phyloP scores from a whole-genome alignment of 2,113 vertebrate species.

The Salvelinus sp. region DNA sequence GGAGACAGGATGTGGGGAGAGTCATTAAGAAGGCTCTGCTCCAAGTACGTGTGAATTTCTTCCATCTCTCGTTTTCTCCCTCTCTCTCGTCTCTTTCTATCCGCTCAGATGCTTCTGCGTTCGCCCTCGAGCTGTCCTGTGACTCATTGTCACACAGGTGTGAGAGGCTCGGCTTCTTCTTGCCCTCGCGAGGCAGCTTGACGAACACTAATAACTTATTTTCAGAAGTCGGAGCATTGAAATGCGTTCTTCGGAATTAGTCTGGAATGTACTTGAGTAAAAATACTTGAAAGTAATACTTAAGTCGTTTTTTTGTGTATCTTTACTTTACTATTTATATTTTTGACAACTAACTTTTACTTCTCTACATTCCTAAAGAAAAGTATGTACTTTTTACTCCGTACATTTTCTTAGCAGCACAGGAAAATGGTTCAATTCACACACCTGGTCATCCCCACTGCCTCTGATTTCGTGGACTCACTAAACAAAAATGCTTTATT shows the following conservation, averaged over 20 bases:
- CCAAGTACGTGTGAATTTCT: conserved; percentile 78
- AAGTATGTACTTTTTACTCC: too few relatives aligned
- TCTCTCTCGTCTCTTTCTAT: conserved; percentile 1
- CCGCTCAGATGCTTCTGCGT: conserved; percentile 24
- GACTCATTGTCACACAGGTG: conserved; percentile 64
- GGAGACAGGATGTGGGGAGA: conserved; percentile 91
- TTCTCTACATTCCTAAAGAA: too few relatives aligned
- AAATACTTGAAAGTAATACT: too few relatives aligned
- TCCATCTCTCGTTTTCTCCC: background rate
- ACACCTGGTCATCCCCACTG: too few relatives aligned
- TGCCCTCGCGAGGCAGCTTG: conserved; percentile 38
- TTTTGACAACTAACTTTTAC: too few relatives aligned
- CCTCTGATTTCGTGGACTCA: too few relatives aligned
- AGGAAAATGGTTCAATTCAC: too few relatives aligned
- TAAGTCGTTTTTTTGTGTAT: too few relatives aligned
- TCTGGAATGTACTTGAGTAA: background rate
- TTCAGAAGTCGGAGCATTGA: conserved; percentile 49
- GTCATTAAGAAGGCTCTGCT: conserved; percentile 91
- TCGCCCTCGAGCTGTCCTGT: conserved; percentile 40
- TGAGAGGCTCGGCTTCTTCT: conserved; percentile 37
- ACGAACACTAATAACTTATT: conserved; percentile 43
- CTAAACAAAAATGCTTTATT: too few relatives aligned
- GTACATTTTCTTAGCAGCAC: too few relatives aligned
- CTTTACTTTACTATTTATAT: too few relatives aligned
- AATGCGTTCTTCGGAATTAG: conserved; percentile 29